Base-by-base conservation (phyloP, 2,888 invertebrate species). In the Archaeoteleia sp. region DNA sequence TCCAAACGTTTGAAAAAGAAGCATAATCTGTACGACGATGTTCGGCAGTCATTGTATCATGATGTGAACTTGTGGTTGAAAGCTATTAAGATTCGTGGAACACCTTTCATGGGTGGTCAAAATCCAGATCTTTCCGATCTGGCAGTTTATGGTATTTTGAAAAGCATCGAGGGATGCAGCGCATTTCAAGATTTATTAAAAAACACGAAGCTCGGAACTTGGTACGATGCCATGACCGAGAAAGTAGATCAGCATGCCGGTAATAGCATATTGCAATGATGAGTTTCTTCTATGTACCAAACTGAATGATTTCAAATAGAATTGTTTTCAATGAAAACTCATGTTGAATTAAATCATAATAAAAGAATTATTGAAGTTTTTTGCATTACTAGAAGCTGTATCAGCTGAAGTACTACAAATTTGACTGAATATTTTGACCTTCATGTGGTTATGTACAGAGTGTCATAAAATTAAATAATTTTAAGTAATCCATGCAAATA, bases 71-170 rank as follows among this genome's bases (percentile, higher is more conserved):
- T 88, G 34, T 98, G 97, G 95, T 87, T 91, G 51, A 87, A 85
- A 35, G 92, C 90, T 17, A 84, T 98, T 1, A 89, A 91, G 27
- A 87, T 88, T 32, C 91, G 90, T 72, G 92, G 92, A 1, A 88
- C 89, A 0, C 87, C 87, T 13, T 99, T 96, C 83, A 90, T 95
- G 86, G 98, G 98, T 4, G 98, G 98, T 0, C 85, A 89, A 9
- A 84, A 89, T 68, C 98, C 98, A 0, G 94, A 97, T 84, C 87
- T 99, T 4, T 95, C 97, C 0, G 98, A 99, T 87, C 87, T 99
- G 43, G 90, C 96, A 0, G 93, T 97, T 0, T 98, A 91, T 81
- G 98, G 98, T 0, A 91, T 96, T 1, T 87, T 98, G 2, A 93
- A 91, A 82, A 96, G 97, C 80, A 96, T 98, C 81, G 96, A 98